Evolutionary conservation across 2,888 invertebrate species (phyloP), one percentile per base, ranked within the genome.

Genomic region (Pristionchus maxplancki): DNA sequence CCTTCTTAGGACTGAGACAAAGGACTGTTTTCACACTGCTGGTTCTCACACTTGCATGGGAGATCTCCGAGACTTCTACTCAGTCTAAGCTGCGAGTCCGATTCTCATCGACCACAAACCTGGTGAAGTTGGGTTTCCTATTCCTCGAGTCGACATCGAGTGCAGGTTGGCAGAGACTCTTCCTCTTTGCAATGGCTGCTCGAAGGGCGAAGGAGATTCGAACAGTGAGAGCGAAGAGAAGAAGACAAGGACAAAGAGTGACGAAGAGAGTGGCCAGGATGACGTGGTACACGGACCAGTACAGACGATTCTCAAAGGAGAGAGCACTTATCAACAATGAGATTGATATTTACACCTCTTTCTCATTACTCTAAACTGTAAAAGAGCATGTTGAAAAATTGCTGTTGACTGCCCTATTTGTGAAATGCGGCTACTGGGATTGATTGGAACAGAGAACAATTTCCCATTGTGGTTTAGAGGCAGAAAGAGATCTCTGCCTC

Each of bases 201-300:
- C 90, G 89, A 24, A 91, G 90, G 64, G 87, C 87, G 53, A 87
- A 86, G 3, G 90, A 89, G 53, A 90, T 89, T 20, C 92, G 67
- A 20, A 87, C 71, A 31, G 94, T 94, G 17, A 94, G 90, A 50
- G 90, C 93, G 88, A 93, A 94, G 13, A 94, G 90, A 15, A 94
- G 88, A 17, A 94, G 88, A 88, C 94, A 94, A 37, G 94, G 94
- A 71, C 90, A 92, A 20, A 94, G 88, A 8, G 94, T 94, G 15
- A 94, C 94, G 88, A 94, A 93, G 9, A 93, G 83, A 90, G 92
- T 92, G 34, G 91, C 93, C 67, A 93, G 89, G 0, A 94, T 88
- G 31, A 94, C 93, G 86, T 94, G 93, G 89, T 94, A 94, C 34
- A 93, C 89, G 15, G 92, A 91, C 93, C 94, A 94, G 88, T 94